Evolutionary conservation across 1,140 invertebrate genomes (phyloP), one percentile per base, ranked within the genome.

Genomic region (Psilanteris sp.): DNA sequence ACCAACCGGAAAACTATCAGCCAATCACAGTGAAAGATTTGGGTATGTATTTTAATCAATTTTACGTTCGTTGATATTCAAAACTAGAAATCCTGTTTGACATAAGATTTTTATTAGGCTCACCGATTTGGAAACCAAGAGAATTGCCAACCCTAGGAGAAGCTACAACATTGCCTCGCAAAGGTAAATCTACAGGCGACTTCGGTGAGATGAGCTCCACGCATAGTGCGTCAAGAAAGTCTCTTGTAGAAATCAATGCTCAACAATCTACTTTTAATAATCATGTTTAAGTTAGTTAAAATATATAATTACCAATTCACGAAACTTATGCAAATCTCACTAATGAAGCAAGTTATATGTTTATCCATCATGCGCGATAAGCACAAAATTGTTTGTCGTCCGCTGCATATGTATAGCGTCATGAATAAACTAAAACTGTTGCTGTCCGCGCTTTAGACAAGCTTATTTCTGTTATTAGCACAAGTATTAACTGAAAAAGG

Each of bases 1-100:
- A 97, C 87, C 94, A 96, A 79, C 96, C 96, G 31, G 92, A 95
- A 76, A 95, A 93, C 80, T 96, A 96, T 88, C 94, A 96, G 74
- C 95, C 95, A 14, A 92, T 93, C 57, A 92, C 92, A 84, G 92
- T 94, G 79, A 94, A 94, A 89, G 95, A 96, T 89, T 90, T 96
- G 91, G 95, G 95, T 96, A 94, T 93, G 92, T 43, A 18, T 32
- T n/a, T n/a, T n/a, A n/a, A n/a, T n/a, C n/a, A n/a, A n/a, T n/a
- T n/a, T n/a, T n/a, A n/a, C n/a, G n/a, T n/a, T n/a, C n/a, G n/a
- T n/a, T n/a, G n/a, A n/a, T n/a, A n/a, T n/a, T n/a, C n/a, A n/a
- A n/a, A n/a, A n/a, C n/a, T n/a, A n/a, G 10, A 36, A 36, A 46
- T 34, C 6, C 16, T 36, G 5, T 41, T 7, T 52, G 10, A 62